Evolutionary conservation across 2,113 vertebrate genomes (phyloP).

Genomic region (Riparia riparia): DNA sequence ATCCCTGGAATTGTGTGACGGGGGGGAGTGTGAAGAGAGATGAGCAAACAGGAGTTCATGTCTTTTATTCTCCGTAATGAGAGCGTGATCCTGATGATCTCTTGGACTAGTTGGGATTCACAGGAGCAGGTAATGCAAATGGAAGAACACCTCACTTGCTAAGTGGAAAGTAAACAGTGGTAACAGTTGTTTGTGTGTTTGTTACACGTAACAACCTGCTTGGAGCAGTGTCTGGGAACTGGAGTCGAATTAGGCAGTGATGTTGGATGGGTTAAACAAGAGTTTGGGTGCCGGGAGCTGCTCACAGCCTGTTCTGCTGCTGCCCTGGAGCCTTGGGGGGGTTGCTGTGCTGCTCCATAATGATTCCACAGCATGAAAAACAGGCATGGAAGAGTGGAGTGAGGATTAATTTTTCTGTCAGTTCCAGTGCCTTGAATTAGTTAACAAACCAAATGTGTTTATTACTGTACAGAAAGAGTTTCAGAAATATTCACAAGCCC

Average conservation of each 20-base stretch:
- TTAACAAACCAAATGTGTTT: background rate
- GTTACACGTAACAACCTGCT: background rate
- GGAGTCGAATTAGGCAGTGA: background rate
- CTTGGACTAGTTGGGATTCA: constrained; percentile 2
- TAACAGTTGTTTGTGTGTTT: background rate
- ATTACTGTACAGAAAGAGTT: background rate
- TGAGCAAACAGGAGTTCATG: background rate
- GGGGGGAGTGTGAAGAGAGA: background rate
- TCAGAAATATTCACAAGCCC: background rate
- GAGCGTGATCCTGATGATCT: background rate
- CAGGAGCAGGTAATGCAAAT: constrained; percentile 35
- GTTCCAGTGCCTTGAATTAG: background rate
- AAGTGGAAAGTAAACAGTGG: background rate
- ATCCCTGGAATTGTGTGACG: background rate
- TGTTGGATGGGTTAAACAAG: background rate
- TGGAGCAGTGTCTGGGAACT: background rate
- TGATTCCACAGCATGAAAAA: background rate
- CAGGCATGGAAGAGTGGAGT: background rate
- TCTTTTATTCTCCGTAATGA: background rate
- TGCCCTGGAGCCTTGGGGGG: background rate
- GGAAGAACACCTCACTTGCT: background rate
- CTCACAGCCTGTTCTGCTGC: background rate
- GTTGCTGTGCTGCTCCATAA: background rate
- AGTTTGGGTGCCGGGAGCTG: background rate
- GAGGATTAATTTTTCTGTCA: background rate